Evolutionary conservation across 37 sponge, comb jelly and placozoan species (phyloP).

Genomic region (Chondrosia reniformis): DNA sequence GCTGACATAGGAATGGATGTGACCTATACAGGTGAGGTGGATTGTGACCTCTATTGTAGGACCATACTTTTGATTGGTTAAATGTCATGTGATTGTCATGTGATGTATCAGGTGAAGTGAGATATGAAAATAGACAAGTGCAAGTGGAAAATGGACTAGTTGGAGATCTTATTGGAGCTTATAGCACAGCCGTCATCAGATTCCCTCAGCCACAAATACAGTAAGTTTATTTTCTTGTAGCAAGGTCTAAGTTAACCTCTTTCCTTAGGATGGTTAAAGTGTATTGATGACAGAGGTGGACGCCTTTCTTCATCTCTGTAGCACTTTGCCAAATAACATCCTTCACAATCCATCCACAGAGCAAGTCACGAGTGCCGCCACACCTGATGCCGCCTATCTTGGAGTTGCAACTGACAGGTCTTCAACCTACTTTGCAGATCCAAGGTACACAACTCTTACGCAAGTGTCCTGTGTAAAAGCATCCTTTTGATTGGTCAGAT

Average conservation of each 20-base stretch:
- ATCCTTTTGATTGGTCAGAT: background rate
- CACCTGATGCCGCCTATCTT: slow-evolving; percentile 29
- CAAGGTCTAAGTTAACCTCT: no score
- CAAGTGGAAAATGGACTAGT: background rate
- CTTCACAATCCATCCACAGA: slow-evolving; percentile 28
- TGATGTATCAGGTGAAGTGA: no score
- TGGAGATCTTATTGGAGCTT: slow-evolving; percentile 9
- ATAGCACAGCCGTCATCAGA: background rate
- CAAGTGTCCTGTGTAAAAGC: no score
- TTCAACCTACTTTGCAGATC: slow-evolving; percentile 17
- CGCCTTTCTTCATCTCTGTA: background rate
- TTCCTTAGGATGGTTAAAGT: no score
- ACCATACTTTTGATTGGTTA: no score
- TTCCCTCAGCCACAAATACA: slow-evolving; percentile 6
- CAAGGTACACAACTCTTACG: no score
- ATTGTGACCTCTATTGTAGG: no score
- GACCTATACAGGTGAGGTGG: background rate
- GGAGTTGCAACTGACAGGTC: slow-evolving; percentile 1
- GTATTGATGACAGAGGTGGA: no score
- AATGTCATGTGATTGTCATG: no score
- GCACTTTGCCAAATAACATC: background rate
- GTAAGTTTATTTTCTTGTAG: slow-evolving; percentile 9
- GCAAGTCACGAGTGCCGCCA: slow-evolving; percentile 18
- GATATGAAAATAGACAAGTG: background rate
- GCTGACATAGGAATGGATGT: no score